Percentiles rank a stretch among this genome's conserved stretches.
Conservation (phyloP, 2,113 vertebrate genomes). For the Hipposideros armiger region DNA sequence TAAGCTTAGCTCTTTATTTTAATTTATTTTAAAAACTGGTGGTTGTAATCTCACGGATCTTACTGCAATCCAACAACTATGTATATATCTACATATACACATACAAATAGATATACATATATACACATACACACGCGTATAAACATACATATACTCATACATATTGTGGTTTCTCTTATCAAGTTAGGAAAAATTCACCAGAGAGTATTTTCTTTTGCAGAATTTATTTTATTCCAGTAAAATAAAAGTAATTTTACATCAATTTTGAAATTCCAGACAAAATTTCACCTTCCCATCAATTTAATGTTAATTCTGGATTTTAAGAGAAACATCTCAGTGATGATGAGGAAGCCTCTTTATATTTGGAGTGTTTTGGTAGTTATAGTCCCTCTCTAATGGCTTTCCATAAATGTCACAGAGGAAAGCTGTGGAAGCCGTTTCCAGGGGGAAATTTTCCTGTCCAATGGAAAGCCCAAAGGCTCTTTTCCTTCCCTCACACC, state of each 20-base stretch:
- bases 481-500: neutral
- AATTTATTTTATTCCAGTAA: slow-evolving; percentile 34
- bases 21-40: neutral
- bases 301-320: slow-evolving; percentile 3
- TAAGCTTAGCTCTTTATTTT: neutral
- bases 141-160: neutral
- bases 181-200: neutral
- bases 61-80: neutral
- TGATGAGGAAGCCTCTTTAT: neutral
- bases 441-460: neutral
- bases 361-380: neutral
- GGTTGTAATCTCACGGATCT: neutral
- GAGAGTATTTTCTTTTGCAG: neutral
- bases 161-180: neutral
- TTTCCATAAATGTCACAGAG: neutral
- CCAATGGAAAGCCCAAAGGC: neutral
- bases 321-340: neutral
- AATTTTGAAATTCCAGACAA: neutral
- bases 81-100: neutral
- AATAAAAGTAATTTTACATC: neutral
- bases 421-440: neutral
- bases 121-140: neutral
- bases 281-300: neutral
- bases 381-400: neutral
- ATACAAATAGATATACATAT: neutral